Base-by-base conservation (phyloP, 2,888 invertebrate species). In the Oligia fasciuncula region DNA sequence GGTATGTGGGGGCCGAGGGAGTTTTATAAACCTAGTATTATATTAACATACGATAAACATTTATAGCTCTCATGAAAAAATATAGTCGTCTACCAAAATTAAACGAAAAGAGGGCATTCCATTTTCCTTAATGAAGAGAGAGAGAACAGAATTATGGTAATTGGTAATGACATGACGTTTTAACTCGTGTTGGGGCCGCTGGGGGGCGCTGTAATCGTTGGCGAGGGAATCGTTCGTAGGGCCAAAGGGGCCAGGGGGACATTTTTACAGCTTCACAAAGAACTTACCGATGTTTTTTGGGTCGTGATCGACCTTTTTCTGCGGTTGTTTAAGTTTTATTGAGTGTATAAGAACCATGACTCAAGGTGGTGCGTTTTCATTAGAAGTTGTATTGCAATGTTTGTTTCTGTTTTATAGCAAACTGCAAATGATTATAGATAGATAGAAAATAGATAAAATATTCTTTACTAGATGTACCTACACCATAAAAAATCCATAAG, bases 91-190 rank as follows among this genome's bases (percentile, higher is more conserved):
- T 46, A 68, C 65, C 29, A 75, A 57, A 77, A 86, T 81, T 46
- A 84, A 80, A 77, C 57, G 67, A 71, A 85, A 81, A 72, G 84
- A 77, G 78, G 72, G 49, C 80, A 79, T 86, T 81, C 87, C 86
- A 87, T 91, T 91, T 86, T 81, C 84, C 83, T 83, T 91, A 90
- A 91, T 91, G 90, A 90, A 89, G 89, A 89, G 85, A 29, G 29
- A 68, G 71, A 85, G 84, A 86, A 81, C 29, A 87, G 83, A 89
- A 84, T 85, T 82, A 87, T 78, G 85, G 70, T 80, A 85, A 87
- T 82, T 78, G 85, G 70, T 80, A 85, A 87, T 82, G 85, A 83
- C 85, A 73, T 85, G 70, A 84, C 88, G 75, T 88, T 91, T 88
- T 81, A 89, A 88, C 84, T 87, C 81, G 84, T 49, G 19, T 49